Conservation (phyloP, 2,113 vertebrate genomes). For the Solea solea region DNA sequence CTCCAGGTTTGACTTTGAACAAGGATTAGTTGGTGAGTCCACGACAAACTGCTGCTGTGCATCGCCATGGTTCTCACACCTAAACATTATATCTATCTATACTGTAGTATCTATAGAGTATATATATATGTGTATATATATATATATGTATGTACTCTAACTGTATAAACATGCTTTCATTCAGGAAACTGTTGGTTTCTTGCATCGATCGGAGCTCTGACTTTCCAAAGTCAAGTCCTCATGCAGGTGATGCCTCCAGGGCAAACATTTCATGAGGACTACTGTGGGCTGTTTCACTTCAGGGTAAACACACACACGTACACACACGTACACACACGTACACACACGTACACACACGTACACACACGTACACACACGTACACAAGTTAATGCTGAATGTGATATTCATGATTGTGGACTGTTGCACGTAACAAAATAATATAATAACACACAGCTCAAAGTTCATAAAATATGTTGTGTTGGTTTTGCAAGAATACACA, state of each 20-base stretch:
- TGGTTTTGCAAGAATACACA: not conserved
- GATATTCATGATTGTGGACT: no score
- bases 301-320: slow-evolving; percentile 56
- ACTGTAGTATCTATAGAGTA: no score
- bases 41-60: not conserved
- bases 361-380: no score
- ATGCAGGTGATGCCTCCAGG: slow-evolving; percentile 56
- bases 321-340: no score
- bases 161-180: not conserved
- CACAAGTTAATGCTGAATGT: no score
- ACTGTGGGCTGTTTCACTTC: slow-evolving; percentile 83
- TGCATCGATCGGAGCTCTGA: slow-evolving; percentile 78
- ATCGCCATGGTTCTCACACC: not conserved
- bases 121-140: no score
- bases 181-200: slow-evolving; percentile 84
- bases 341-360: no score
- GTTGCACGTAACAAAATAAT: no score
- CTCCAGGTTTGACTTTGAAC: slow-evolving; percentile 77
- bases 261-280: slow-evolving; percentile 68
- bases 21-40: slow-evolving; percentile 70
- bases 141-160: no score
- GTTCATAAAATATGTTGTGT: no score
- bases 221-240: slow-evolving; percentile 65
- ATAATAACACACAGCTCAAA: no score
- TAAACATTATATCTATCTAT: not conserved